These are phyloP conservation scores for Lethrus apterus DNA, from an alignment of 1,140 invertebrate genomes.

Conservation along the genomic window DNA sequence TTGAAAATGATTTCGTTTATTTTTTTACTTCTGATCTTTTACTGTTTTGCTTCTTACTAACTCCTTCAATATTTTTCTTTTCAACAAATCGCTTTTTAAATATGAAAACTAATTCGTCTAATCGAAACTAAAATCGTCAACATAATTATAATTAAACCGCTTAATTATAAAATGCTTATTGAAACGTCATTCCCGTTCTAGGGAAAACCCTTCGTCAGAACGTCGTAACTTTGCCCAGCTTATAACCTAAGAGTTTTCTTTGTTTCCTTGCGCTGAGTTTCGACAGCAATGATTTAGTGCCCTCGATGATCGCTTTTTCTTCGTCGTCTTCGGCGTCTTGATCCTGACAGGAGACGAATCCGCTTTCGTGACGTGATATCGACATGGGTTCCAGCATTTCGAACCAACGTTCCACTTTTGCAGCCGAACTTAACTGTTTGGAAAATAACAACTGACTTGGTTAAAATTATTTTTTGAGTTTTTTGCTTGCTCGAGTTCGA, in stretches of 20 bases:
- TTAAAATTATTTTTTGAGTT: background rate
- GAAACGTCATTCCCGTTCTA: too few relatives aligned
- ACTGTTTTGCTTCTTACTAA: too few relatives aligned
- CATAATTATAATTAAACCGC: too few relatives aligned
- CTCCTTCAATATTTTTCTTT: too few relatives aligned
- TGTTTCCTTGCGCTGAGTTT: slow-evolving; percentile 60
- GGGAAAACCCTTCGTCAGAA: slow-evolving; percentile 45
- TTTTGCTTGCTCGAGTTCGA: background rate
- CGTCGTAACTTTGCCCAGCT: slow-evolving; percentile 57
- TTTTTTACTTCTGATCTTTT: too few relatives aligned
- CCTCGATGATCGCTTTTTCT: slow-evolving; percentile 47
- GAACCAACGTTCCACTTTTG: slow-evolving; percentile 68
- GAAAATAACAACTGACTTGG: background rate
- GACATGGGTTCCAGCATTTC: slow-evolving; percentile 54
- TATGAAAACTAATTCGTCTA: too few relatives aligned
- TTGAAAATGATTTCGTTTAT: too few relatives aligned
- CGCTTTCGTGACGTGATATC: slow-evolving; percentile 61
- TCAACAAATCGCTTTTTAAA: too few relatives aligned
- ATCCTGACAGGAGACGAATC: slow-evolving; percentile 56
- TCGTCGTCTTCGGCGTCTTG: slow-evolving; percentile 43
- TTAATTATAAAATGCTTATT: too few relatives aligned
- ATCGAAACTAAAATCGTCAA: too few relatives aligned
- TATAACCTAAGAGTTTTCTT: slow-evolving; percentile 53
- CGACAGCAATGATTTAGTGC: slow-evolving; percentile 50
- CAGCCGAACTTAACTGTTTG: slow-evolving; percentile 55